phyloP scores from a whole-genome alignment of 2,113 vertebrate species.

The Cyprinus carpio region DNA sequence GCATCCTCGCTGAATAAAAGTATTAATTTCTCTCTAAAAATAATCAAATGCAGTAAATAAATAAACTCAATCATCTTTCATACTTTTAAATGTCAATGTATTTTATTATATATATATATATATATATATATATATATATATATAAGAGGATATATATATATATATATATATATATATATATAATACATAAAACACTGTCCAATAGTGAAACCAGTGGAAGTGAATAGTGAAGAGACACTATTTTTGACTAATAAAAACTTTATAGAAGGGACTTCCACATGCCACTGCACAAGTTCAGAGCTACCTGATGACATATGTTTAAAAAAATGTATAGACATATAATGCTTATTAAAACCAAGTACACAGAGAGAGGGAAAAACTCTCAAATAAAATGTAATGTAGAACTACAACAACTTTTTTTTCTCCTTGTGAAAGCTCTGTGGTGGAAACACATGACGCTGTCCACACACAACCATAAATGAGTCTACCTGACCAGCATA shows the following conservation, averaged over 20 bases:
- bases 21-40: not conserved
- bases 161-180: no score
- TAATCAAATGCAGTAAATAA: no score
- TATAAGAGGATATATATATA: no score
- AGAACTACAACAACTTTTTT: not conserved
- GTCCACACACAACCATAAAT: conserved; percentile 23
- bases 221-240: not conserved
- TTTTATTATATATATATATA: no score
- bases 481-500: conserved; percentile 35
- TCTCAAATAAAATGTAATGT: not conserved
- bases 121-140: no score
- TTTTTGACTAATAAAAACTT: not conserved
- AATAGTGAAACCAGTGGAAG: no score
- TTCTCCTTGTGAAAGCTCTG: not conserved
- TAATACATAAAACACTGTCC: no score
- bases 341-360: not conserved
- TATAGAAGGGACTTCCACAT: not conserved
- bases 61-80: no score
- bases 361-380: not conserved
- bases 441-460: conserved; percentile 5
- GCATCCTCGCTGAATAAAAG: not conserved
- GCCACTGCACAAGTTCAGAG: not conserved
- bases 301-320: not conserved
- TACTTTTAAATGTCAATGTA: no score
- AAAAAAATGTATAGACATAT: not conserved